A percentile compares a stretch with the other conserved stretches of the same genome.
Evolutionary conservation across 2,888 invertebrate species (phyloP).

Genomic region (Patella depressa): DNA sequence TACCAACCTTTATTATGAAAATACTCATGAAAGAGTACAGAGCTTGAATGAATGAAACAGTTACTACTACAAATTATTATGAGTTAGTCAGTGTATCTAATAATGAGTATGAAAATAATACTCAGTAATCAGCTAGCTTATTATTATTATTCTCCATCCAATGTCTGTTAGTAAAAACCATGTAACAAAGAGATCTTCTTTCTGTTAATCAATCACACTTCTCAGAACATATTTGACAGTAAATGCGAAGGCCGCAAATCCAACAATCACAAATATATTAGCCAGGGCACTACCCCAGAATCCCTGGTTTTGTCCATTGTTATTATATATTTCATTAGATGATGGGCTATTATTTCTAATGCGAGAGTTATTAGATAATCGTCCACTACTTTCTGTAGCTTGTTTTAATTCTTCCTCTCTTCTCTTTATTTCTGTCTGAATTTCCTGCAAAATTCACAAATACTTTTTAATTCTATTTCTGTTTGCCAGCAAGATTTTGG

Average conservation of each 20-base stretch:
- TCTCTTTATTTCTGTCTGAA: conserved; percentile 73
- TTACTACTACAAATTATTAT: too few species aligned
- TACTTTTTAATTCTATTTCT: too few species aligned
- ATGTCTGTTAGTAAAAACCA: too few species aligned
- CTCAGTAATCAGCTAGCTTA: too few species aligned
- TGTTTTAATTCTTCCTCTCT: conserved; percentile 73
- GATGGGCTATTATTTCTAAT: conserved; percentile 18
- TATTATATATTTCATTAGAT: conserved; percentile 11
- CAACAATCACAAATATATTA: conserved; percentile 88
- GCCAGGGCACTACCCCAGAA: conserved; percentile 78
- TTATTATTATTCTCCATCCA: too few species aligned
- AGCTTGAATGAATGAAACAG: too few species aligned
- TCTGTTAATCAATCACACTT: conserved; percentile 57
- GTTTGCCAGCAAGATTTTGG: too few species aligned
- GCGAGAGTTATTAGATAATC: background rate
- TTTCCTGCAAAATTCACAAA: conserved; percentile 65
- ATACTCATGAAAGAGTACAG: too few species aligned
- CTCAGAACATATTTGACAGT: conserved; percentile 88
- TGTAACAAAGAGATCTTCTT: too few species aligned
- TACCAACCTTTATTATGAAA: too few species aligned
- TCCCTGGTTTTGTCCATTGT: conserved; percentile 41
- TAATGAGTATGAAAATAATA: too few species aligned
- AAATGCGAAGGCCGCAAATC: conserved; percentile 92
- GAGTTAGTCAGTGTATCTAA: too few species aligned
- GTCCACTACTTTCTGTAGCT: conserved; percentile 46